phyloP scores from a whole-genome alignment of 2,113 vertebrate species.

The Ciconia stormi region DNA sequence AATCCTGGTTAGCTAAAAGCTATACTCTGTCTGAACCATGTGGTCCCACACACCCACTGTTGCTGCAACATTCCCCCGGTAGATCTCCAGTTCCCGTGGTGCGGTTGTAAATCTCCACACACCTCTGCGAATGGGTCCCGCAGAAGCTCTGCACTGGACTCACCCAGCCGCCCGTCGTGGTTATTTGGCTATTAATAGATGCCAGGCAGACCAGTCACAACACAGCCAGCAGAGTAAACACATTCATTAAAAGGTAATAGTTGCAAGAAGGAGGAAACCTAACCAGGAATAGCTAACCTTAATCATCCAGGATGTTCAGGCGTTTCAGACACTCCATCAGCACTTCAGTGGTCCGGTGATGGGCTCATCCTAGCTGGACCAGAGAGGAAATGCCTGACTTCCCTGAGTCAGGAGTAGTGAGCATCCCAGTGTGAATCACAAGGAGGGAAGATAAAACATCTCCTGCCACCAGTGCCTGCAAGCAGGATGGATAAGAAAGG shows the following conservation, averaged over 20 bases:
- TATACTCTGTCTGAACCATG: accelerated
- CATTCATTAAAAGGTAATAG: conserved; percentile 15
- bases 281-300: background rate
- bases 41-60: background rate
- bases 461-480: background rate
- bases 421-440: background rate
- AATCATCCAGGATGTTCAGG: conserved; percentile 43
- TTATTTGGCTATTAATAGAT: conserved; percentile 22
- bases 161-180: accelerated
- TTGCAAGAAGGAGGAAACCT: background rate
- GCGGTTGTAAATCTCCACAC: background rate
- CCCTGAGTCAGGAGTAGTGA: background rate
- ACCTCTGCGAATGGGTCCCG: background rate
- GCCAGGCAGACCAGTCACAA: conserved; percentile 41
- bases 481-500: background rate
- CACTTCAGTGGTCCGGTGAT: background rate
- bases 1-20: background rate
- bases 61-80: background rate
- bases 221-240: conserved; percentile 13
- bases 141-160: background rate
- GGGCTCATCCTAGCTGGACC: background rate
- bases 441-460: background rate
- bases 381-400: conserved; percentile 26
- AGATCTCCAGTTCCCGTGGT: background rate
- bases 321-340: background rate